These are phyloP conservation scores for Archilochus colubris DNA, from an alignment of 2,113 vertebrate genomes.

Conservation along the genomic window DNA sequence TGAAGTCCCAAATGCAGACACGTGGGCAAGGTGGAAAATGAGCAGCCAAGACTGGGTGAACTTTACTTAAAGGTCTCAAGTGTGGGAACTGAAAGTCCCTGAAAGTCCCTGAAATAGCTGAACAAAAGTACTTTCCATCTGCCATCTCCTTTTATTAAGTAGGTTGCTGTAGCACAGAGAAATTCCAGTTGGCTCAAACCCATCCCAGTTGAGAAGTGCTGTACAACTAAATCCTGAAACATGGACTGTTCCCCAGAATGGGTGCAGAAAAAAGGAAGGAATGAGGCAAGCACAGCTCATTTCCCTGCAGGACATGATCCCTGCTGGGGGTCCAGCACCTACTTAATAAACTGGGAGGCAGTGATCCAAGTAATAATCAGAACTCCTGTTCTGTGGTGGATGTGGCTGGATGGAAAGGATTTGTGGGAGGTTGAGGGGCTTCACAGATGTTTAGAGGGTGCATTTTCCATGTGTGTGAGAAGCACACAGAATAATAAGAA, in stretches of 20 bases:
- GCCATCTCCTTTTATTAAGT: background rate
- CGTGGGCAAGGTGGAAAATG: background rate
- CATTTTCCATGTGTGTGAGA: rapidly evolving
- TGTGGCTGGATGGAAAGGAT: background rate
- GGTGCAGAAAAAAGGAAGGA: background rate
- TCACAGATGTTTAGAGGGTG: rapidly evolving
- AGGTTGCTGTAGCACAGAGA: background rate
- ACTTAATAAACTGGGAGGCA: background rate
- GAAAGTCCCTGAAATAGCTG: background rate
- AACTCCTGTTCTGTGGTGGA: rapidly evolving
- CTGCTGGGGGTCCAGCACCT: background rate
- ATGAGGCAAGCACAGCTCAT: background rate
- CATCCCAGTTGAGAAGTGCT: rapidly evolving
- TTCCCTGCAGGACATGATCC: background rate
- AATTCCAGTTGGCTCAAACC: background rate
- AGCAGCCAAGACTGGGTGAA: background rate
- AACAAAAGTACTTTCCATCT: background rate
- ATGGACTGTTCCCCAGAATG: rapidly evolving
- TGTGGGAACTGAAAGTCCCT: background rate
- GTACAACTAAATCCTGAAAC: background rate
- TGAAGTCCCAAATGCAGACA: background rate
- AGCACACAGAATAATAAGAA: too few species aligned
- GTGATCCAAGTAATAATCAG: rapidly evolving
- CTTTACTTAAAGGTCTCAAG: background rate
- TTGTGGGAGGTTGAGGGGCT: background rate